Percentiles rank a stretch among this genome's conserved stretches.
Conservation (phyloP, 2,888 invertebrate genomes). For the Himalopsyche tibetana region DNA sequence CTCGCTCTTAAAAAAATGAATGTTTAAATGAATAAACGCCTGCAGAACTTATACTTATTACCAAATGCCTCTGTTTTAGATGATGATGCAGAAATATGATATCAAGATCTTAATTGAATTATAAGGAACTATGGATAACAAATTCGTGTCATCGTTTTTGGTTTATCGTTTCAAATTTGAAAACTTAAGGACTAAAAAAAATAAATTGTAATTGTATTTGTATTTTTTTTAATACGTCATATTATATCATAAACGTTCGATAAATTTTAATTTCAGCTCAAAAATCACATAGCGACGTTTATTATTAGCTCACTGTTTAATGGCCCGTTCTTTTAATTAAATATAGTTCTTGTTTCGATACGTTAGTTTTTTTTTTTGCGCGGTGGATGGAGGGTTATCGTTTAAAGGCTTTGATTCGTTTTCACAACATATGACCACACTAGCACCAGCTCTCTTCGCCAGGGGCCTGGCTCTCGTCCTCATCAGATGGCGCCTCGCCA, state of each 20-base stretch:
- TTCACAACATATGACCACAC: constrained; percentile 67
- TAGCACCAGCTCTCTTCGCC: constrained; percentile 92
- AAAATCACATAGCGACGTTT: background rate
- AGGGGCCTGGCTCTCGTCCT: constrained; percentile 86
- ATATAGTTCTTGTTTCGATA: background rate
- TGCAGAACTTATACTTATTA: too few species aligned
- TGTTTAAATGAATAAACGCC: too few species aligned
- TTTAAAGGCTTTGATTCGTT: constrained; percentile 12
- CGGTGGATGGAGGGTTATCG: constrained; percentile 43
- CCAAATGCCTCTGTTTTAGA: too few species aligned
- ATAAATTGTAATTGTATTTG: too few species aligned
- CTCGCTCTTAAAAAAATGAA: too few species aligned
- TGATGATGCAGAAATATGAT: too few species aligned
- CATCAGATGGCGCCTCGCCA: constrained; percentile 91
- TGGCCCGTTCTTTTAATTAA: background rate
- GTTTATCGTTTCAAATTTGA: too few species aligned
- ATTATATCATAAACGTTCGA: background rate
- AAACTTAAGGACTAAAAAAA: too few species aligned
- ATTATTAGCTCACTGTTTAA: background rate
- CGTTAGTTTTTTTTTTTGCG: background rate
- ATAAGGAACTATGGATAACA: too few species aligned
- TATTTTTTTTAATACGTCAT: background rate
- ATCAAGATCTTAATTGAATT: too few species aligned
- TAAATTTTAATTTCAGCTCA: background rate
- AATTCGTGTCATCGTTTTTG: too few species aligned